These are phyloP conservation scores for Julus scandinavius DNA, from an alignment of 2,888 invertebrate species.

Conservation along the genomic window DNA sequence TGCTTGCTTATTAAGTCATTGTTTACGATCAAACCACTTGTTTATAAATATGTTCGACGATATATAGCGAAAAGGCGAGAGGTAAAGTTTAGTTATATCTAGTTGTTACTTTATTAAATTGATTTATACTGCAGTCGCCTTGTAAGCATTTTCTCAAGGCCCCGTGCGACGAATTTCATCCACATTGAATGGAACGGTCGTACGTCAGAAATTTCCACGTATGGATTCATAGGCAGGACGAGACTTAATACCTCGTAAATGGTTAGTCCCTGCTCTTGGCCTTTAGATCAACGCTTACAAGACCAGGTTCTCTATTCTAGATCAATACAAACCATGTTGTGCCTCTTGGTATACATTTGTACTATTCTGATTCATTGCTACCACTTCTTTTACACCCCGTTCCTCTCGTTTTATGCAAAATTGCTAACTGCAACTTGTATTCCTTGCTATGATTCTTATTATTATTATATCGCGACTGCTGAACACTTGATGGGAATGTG, in stretches of 20 bases:
- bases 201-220: neutral
- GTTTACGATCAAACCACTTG: neutral
- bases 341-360: constrained; percentile 33
- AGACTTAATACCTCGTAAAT: neutral
- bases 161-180: neutral
- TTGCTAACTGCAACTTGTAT: neutral
- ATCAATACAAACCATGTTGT: constrained; percentile 33
- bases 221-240: neutral
- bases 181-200: neutral
- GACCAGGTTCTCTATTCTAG: constrained; percentile 27
- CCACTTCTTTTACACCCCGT: constrained; percentile 21
- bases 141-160: constrained; percentile 27
- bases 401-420: constrained; percentile 18
- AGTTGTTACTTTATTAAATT: neutral
- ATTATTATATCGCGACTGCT: neutral
- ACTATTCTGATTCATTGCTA: constrained; percentile 10
- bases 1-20: constrained; percentile 3
- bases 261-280: neutral
- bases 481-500: neutral
- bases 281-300: constrained; percentile 27
- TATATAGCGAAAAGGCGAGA: neutral
- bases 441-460: neutral
- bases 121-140: neutral
- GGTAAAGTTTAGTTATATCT: neutral
- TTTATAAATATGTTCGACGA: neutral